Conservation (phyloP, 2,888 invertebrate species). For the Gisinianus flammeolus region DNA sequence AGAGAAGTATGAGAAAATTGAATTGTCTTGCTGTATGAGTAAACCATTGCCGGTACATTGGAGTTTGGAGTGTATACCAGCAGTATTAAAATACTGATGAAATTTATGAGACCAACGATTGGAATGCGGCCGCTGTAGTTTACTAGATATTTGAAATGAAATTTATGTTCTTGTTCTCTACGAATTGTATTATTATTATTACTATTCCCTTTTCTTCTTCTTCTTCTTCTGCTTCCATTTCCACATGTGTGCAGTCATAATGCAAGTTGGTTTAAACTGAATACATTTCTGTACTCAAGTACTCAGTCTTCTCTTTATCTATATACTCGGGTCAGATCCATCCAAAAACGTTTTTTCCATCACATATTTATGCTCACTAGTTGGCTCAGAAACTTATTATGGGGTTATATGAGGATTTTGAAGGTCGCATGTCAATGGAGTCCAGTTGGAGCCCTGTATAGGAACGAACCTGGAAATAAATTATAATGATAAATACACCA, state of each 20-base stretch:
- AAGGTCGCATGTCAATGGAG: constrained; percentile 33
- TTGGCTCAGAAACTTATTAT: neutral
- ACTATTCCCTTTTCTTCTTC: neutral
- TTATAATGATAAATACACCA: constrained; percentile 3
- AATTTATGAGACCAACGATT: constrained; percentile 42
- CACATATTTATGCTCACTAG: neutral
- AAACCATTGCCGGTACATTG: neutral
- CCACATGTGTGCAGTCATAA: neutral
- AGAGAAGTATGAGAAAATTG: constrained; percentile 33
- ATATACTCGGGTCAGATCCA: too few species aligned
- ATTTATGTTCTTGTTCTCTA: constrained; percentile 40
- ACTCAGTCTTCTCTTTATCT: neutral
- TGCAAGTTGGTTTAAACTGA: neutral
- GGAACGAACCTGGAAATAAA: constrained; percentile 32
- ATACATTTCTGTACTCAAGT: neutral
- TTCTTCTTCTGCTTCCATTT: constrained; percentile 30
- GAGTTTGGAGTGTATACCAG: constrained; percentile 4
- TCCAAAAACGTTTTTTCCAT: too few species aligned
- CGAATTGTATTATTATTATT: constrained; percentile 13
- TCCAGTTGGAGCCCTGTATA: neutral
- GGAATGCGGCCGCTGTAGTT: constrained; percentile 39
- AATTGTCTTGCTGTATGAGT: constrained; percentile 33
- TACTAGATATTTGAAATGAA: constrained; percentile 31
- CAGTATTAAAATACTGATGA: constrained; percentile 34
- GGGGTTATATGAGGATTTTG: neutral